phyloP scores from a whole-genome alignment of 2,888 invertebrate genomes.

The Lacanobia oleracea region DNA sequence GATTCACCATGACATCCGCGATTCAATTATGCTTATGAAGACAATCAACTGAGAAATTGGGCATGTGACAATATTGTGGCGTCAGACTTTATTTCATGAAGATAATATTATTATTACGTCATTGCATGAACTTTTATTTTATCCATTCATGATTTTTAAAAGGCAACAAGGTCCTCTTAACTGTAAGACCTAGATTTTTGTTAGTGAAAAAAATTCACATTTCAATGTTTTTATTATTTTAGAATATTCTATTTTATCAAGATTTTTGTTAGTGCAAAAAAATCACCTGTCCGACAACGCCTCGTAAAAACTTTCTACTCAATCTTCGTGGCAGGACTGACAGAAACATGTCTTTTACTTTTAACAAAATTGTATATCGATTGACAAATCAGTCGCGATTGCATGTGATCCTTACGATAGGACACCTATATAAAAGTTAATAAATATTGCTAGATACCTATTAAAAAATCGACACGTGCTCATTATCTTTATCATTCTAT shows the following conservation, averaged over 20 bases:
- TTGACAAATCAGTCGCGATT: neutral
- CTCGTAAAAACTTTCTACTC: neutral
- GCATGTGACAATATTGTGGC: neutral
- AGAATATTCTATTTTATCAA: too few species aligned
- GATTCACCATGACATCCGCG: slow-evolving; percentile 24
- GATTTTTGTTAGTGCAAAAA: too few species aligned
- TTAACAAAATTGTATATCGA: too few species aligned
- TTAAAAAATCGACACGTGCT: too few species aligned
- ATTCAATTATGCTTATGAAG: neutral
- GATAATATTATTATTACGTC: too few species aligned
- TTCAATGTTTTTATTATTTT: too few species aligned
- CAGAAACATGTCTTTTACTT: neutral
- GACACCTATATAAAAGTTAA: neutral
- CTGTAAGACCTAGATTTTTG: too few species aligned
- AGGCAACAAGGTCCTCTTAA: too few species aligned
- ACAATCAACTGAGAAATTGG: neutral
- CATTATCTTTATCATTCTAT: neutral
- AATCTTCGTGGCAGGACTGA: neutral
- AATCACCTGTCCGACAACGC: neutral
- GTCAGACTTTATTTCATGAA: neutral
- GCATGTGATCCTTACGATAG: neutral
- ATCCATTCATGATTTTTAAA: neutral
- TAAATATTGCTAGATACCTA: neutral
- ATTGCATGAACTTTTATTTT: neutral
- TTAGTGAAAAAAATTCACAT: too few species aligned